These are phyloP conservation scores for Peromyscus attwateri DNA, from an alignment of 2,797 vertebrate species.

Conservation along the genomic window DNA sequence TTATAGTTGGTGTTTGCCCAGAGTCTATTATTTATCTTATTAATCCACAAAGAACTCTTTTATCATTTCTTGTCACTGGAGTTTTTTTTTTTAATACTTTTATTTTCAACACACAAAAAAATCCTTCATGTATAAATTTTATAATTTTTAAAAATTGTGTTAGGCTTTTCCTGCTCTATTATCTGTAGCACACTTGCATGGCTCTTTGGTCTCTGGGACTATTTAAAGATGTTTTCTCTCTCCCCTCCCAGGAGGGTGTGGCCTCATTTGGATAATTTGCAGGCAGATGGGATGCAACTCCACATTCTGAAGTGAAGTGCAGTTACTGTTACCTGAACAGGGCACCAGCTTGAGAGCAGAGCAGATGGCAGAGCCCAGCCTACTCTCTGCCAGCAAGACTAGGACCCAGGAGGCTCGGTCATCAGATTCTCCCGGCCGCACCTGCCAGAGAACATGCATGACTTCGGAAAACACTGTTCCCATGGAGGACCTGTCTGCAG, in stretches of 20 bases:
- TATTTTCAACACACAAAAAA: slow-evolving; percentile 1
- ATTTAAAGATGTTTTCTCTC: background rate
- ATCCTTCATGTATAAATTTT: background rate
- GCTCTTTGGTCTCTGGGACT: background rate
- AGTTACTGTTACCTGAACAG: background rate
- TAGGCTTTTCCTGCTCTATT: background rate
- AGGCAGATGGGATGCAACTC: background rate
- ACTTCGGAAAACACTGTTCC: background rate
- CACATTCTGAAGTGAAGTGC: background rate
- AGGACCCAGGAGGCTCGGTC: background rate
- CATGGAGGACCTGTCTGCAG: background rate
- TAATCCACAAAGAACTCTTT: background rate
- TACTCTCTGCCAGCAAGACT: background rate
- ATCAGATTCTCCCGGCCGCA: background rate
- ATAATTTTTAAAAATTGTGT: background rate
- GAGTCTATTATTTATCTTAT: background rate
- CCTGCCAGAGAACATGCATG: background rate
- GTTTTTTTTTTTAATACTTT: slow-evolving; percentile 13
- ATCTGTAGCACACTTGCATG: background rate
- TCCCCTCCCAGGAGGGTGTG: background rate
- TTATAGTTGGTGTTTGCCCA: background rate
- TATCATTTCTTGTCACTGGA: background rate
- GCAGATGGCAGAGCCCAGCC: background rate
- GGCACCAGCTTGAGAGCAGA: background rate
- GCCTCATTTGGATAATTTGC: background rate